Base-by-base conservation (phyloP, 1,140 invertebrate species). In the Trichogramma pretiosum region DNA sequence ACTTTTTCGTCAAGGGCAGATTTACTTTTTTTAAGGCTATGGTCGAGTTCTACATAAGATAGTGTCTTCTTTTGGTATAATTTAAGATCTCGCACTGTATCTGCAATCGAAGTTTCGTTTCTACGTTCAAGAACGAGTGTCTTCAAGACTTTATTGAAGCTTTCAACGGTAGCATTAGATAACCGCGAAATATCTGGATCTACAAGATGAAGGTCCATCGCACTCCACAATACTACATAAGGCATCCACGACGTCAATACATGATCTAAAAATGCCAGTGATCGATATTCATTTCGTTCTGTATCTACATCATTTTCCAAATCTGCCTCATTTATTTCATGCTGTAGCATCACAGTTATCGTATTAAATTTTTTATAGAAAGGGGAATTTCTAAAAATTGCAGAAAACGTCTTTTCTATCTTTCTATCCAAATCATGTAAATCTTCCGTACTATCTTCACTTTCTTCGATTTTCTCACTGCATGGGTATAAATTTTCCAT, bases 91-190 rank as follows among this genome's bases (percentile, higher is more conserved):
- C 45, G n/a, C 3, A 46, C 26, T 28, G 30, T 30, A 13, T 46
- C 34, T 0, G 35, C 45, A 10, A 46, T 39, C 3, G 34, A 28
- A 10, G 13, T 39, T 0, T 39, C 33, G 0, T 4, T 11, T 34
- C 9, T 37, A 13, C 37, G 28, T 3, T 34, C 13, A 5, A 57
- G 22, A 22, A 21, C 19, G 7, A 18, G 16, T 8, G 50, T 4
- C 41, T 57, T 54, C 5, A 41, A 32, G 1, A 45, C 24, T 48
- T 22, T 51, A 22, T 57, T 38, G n/a, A n/a, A n/a, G n/a, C n/a
- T n/a, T 38, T 38, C 36, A 21, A 38, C 14, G 36, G 21, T 22
- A 13, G 36, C 36, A 19, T 38, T 38, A 14, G 19, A 4, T 7
- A 38, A 1, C 23, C 36, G 16, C 3, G 40, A 42, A 28, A 42